A percentile compares a stretch with the other conserved stretches of the same genome.
These are phyloP conservation scores for Botia almorhae DNA, from an alignment of 2,797 vertebrate species.

Conservation along the genomic window DNA sequence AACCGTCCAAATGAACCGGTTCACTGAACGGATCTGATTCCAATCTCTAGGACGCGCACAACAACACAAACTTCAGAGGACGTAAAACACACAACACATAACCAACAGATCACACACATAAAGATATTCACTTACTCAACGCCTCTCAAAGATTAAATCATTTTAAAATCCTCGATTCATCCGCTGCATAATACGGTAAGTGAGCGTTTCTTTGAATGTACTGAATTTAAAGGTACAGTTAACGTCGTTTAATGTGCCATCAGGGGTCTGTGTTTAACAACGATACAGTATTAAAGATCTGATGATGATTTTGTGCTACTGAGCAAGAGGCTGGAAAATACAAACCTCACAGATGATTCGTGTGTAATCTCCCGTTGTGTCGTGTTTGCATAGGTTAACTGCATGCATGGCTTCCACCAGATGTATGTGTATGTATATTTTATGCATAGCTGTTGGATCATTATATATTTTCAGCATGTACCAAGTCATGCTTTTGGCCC, in stretches of 20 bases:
- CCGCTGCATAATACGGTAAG: slow-evolving; percentile 1
- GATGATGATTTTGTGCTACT: too few species aligned
- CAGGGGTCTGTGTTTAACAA: background rate
- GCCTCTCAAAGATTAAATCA: background rate
- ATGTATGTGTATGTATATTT: too few species aligned
- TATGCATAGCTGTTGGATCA: too few species aligned
- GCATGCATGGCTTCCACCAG: too few species aligned
- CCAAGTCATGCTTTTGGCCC: too few species aligned
- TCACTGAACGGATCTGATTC: background rate
- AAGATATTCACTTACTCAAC: background rate
- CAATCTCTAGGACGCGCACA: background rate
- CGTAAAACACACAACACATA: background rate
- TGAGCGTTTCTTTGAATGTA: background rate
- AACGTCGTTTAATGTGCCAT: background rate
- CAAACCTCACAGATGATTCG: too few species aligned
- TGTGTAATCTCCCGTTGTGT: too few species aligned
- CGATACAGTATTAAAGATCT: background rate
- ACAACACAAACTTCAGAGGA: slow-evolving; percentile 8
- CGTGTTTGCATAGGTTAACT: too few species aligned
- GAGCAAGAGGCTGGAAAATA: too few species aligned
- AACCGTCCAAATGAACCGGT: background rate
- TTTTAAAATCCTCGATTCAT: background rate
- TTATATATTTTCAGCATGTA: background rate
- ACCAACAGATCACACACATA: background rate
- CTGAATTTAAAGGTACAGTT: background rate